Base-by-base conservation (phyloP, 2,797 vertebrate genomes). In the Ficedula albicollis region DNA sequence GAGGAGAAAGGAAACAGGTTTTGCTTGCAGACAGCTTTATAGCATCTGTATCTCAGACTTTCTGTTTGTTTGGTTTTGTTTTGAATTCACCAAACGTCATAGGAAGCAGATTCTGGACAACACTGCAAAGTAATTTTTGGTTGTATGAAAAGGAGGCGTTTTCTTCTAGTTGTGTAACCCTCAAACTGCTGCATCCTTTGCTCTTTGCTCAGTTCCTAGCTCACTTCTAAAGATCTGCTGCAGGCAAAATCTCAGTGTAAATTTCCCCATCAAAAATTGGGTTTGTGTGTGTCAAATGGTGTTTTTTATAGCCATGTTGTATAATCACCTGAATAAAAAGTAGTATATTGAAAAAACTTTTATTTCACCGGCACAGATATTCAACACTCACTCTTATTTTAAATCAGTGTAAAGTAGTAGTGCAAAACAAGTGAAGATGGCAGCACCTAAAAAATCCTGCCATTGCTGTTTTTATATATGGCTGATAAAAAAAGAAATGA, bases 21-120 rank as follows among this genome's bases (percentile, higher is more conserved):
- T 95, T 97, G 73, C 96, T 96, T 94, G 93, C 91, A 95, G 94
- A 90, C 90, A 94, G 95, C 84, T 95, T 96, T 85, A 52, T 76
- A 94, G 96, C 95, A 96, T 94, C 94, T 95, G 89, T 83, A 92
- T 90, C 90, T 93, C 44, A 48, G 64, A 84, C 68, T 32, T 89
- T 92, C 80, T 82, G 69, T 86, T 89, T 84, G 77, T 41, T 96
- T 95, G 89, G 76, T 56, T 95, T 96, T 88, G 81, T 91, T 91
- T 97, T 94, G 92, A 97, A 94, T 96, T 89, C 72, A 55, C 56
- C 67, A 86, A 76, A 70, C 18, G 15, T 90, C 72, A 64, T 68
- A 90, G 90, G 91, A 95, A 93, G 85, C 62, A 69, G 87, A 88
- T 90, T 95, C 48, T 94, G 89, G 85, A 86, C 87, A 81, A 64